Evolutionary conservation across 1,140 invertebrate species (phyloP).

Genomic region (Drosophila varians): DNA sequence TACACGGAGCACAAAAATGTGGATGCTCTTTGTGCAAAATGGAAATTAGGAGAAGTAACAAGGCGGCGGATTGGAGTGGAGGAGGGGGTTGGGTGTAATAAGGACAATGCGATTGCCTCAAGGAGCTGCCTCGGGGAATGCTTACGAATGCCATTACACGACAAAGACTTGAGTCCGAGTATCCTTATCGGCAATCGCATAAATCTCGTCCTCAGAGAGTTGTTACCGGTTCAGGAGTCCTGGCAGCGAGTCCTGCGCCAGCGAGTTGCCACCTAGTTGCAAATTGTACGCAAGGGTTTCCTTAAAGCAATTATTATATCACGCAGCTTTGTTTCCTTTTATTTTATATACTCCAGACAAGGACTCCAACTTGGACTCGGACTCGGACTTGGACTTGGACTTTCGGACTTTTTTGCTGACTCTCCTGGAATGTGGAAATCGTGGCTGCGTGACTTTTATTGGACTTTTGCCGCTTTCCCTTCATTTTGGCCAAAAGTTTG

Average conservation of each 20-base stretch:
- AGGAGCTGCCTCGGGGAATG: slow-evolving; percentile 36
- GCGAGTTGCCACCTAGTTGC: slow-evolving; percentile 75
- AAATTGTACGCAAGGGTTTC: slow-evolving; percentile 77
- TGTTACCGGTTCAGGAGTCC: slow-evolving; percentile 59
- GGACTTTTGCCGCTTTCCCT: slow-evolving; percentile 54
- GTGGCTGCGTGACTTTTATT: slow-evolving; percentile 74
- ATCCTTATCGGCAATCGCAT: slow-evolving; percentile 72
- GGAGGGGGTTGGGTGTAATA: slow-evolving; percentile 4
- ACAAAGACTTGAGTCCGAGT: slow-evolving; percentile 48
- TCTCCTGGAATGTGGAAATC: slow-evolving; percentile 47
- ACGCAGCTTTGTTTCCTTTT: slow-evolving; percentile 57
- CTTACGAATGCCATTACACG: slow-evolving; percentile 74
- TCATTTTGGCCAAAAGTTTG: slow-evolving; percentile 62
- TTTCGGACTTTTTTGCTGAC: slow-evolving; percentile 62
- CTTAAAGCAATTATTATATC: slow-evolving; percentile 67
- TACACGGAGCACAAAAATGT: slow-evolving; percentile 27
- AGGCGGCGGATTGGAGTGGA: too few relatives aligned
- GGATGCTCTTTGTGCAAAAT: not conserved
- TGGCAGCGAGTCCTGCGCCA: slow-evolving; percentile 13
- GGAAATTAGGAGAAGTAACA: not conserved
- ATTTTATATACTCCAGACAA: slow-evolving; percentile 37
- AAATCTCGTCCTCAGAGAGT: slow-evolving; percentile 78
- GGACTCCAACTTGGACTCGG: not conserved
- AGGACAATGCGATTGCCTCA: slow-evolving; percentile 61
- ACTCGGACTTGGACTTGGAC: not conserved